phyloP scores from a whole-genome alignment of 2,888 invertebrate genomes.

The Drosophila rubida region DNA sequence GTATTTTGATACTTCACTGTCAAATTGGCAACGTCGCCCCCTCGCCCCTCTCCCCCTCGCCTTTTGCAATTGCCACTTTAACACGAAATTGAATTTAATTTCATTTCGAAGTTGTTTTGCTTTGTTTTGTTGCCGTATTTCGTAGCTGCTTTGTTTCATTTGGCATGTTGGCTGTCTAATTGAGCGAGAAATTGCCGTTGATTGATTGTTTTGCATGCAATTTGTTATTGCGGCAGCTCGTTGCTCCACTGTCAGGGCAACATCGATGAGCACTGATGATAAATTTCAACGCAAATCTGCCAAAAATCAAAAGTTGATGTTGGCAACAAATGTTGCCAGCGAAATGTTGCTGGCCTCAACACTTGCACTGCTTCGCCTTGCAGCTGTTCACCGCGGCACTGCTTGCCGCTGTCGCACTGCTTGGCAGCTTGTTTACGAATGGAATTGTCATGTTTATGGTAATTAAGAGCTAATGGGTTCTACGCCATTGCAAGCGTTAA shows the following conservation, averaged over 20 bases:
- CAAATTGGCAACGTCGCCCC: conserved; percentile 68
- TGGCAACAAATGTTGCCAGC: conserved; percentile 7
- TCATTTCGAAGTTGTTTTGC: conserved; percentile 26
- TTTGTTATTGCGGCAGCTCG: conserved; percentile 62
- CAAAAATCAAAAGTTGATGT: background rate
- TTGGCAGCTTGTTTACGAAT: conserved; percentile 57
- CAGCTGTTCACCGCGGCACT: background rate
- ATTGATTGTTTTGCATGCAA: conserved; percentile 83
- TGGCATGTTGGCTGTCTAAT: conserved; percentile 82
- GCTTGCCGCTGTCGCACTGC: conserved; percentile 39
- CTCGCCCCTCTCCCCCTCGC: background rate
- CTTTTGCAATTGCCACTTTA: conserved; percentile 67
- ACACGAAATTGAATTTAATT: conserved; percentile 79
- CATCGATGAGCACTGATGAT: conserved; percentile 16
- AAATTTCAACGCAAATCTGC: background rate
- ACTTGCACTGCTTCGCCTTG: background rate
- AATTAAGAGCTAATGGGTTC: conserved; percentile 79
- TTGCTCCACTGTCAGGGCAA: conserved; percentile 32
- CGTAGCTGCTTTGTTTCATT: conserved; percentile 50
- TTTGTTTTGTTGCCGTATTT: conserved; percentile 25
- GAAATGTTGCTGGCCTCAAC: conserved; percentile 22
- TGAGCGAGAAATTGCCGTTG: conserved; percentile 84
- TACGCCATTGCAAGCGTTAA: conserved; percentile 77
- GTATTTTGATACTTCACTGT: conserved; percentile 70
- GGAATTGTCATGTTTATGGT: conserved; percentile 78